Percentiles rank a stretch among this genome's conserved stretches.
These are phyloP conservation scores for Onychorhynchus coronatus DNA, from an alignment of 2,113 vertebrate species.

Conservation along the genomic window DNA sequence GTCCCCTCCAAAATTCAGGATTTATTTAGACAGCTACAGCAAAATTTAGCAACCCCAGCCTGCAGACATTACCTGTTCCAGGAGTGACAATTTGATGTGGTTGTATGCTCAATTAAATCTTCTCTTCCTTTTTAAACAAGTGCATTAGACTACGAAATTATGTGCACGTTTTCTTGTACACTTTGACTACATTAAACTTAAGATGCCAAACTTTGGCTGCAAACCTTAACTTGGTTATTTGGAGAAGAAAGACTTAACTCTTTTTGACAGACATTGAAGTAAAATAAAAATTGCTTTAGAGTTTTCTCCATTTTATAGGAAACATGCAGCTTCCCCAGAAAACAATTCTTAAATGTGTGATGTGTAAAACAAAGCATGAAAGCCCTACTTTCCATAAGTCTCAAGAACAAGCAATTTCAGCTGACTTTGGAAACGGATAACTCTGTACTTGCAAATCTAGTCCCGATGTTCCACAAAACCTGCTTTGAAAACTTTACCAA, in stretches of 20 bases:
- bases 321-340: background rate
- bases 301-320: background rate
- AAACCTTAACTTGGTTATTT: constrained; percentile 23
- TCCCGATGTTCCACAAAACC: background rate
- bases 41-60: constrained; percentile 6
- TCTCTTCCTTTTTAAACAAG: constrained; percentile 61
- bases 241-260: background rate
- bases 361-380: background rate
- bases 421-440: background rate
- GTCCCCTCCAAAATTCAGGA: background rate
- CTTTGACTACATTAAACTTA: constrained; percentile 60
- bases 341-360: background rate
- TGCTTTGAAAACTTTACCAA: background rate
- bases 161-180: constrained; percentile 57
- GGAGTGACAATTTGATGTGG: constrained; percentile 67
- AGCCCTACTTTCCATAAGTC: background rate
- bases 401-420: background rate
- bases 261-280: background rate
- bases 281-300: background rate
- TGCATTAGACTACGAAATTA: constrained; percentile 69
- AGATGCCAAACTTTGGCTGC: constrained; percentile 53
- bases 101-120: constrained; percentile 75
- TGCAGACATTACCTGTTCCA: constrained; percentile 30
- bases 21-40: constrained; percentile 8
- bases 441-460: background rate